Evolutionary conservation across 2,797 vertebrate species (phyloP).

Genomic region (Rhinatrema bivittatum): DNA sequence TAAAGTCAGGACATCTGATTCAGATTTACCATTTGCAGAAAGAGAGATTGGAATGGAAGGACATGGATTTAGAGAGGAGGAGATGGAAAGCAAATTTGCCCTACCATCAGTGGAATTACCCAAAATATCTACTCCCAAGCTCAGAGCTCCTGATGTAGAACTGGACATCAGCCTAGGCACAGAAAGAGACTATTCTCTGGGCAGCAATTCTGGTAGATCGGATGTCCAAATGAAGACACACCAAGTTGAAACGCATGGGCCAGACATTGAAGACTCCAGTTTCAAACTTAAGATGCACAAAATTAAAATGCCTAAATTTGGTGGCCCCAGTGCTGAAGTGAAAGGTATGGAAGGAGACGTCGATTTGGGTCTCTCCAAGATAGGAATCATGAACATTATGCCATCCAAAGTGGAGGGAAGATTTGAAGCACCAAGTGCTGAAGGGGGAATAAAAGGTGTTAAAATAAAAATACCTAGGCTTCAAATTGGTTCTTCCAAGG

Average conservation of each 20-base stretch:
- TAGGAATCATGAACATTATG: conserved; percentile 41
- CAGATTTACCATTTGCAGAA: conserved; percentile 10
- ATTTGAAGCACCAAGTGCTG: conserved; percentile 6
- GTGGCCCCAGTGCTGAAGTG: conserved; percentile 14
- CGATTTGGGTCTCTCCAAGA: conserved; percentile 15
- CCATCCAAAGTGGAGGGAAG: conserved; percentile 38
- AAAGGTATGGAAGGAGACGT: conserved; percentile 15
- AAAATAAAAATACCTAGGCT: conserved; percentile 58
- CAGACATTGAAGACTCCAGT: conserved; percentile 28
- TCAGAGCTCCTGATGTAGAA: conserved; percentile 35
- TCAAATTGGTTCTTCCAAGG: conserved; percentile 55
- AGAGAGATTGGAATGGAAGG: conserved; percentile 20
- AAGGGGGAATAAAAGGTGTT: conserved; percentile 37
- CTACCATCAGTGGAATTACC: conserved; percentile 38
- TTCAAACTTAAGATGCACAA: conserved; percentile 33
- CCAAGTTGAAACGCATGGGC: conserved; percentile 11
- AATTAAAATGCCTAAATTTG: conserved; percentile 17
- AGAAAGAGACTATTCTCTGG: conserved; percentile 4
- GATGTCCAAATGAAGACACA: conserved; percentile 24
- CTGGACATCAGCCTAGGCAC: conserved; percentile 31
- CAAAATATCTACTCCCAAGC: conserved; percentile 23
- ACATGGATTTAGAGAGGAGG: conserved; percentile 6
- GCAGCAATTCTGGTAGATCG: conserved; percentile 24
- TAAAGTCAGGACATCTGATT: conserved; percentile 23
- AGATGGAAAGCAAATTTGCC: conserved; percentile 35